A percentile compares a stretch with the other conserved stretches of the same genome.
Evolutionary conservation across 1,140 invertebrate species (phyloP).

Genomic region (Meloidogyne hapla): DNA sequence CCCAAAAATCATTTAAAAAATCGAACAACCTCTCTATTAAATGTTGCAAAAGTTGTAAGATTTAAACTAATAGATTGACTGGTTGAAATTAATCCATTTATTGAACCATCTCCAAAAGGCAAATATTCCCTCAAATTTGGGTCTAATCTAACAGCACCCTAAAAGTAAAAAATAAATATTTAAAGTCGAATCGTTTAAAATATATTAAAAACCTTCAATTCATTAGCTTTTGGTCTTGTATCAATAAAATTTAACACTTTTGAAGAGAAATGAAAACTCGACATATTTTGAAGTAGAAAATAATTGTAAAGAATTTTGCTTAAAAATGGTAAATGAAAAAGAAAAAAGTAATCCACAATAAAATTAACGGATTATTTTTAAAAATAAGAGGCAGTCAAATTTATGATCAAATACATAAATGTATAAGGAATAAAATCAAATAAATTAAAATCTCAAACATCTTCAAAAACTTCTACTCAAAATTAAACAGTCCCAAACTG

Average conservation of each 20-base stretch:
- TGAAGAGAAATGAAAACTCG: conserved; percentile 42
- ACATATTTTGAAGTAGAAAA: not conserved
- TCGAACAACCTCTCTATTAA: conserved; percentile 45
- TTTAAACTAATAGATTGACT: not conserved
- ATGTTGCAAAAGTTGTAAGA: conserved; percentile 40
- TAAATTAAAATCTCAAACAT: too few species aligned
- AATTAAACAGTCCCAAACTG: too few species aligned
- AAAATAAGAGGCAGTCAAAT: too few species aligned
- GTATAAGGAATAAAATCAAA: too few species aligned
- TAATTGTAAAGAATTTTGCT: too few species aligned
- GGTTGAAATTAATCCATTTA: not conserved
- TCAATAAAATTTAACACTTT: conserved; percentile 49
- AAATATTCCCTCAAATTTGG: conserved; percentile 34
- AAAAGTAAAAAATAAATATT: not conserved
- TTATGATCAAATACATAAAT: too few species aligned
- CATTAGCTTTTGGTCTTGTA: conserved; percentile 43
- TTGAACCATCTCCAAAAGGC: not conserved
- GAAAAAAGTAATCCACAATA: not conserved
- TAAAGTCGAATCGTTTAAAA: not conserved
- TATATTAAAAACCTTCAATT: conserved; percentile 45
- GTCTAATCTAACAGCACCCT: conserved; percentile 45
- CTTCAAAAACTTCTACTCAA: not conserved
- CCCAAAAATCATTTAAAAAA: not conserved
- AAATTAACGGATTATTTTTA: conserved; percentile 11
- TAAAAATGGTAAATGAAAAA: not conserved